These are phyloP conservation scores for Cuniculus paca DNA, from an alignment of 2,797 vertebrate genomes.

Conservation along the genomic window DNA sequence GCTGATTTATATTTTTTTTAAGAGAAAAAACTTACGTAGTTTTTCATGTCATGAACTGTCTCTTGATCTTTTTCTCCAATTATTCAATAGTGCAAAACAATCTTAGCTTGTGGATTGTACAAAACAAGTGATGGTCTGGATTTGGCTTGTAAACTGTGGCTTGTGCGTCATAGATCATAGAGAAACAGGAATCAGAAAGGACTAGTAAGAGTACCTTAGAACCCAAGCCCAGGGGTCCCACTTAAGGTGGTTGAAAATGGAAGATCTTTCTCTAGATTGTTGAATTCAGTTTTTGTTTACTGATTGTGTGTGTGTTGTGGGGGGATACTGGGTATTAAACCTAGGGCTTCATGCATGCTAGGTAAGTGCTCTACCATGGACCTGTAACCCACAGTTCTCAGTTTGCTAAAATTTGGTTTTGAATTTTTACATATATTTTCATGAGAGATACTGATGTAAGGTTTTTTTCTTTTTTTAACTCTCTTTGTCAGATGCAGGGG, in stretches of 20 bases:
- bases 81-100: background rate
- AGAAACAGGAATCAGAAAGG: background rate
- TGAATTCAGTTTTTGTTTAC: background rate
- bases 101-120: background rate
- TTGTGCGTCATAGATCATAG: background rate
- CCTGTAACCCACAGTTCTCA: background rate
- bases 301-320: background rate
- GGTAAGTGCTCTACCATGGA: background rate
- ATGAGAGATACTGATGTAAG: background rate
- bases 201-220: background rate
- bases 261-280: background rate
- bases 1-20: too few relatives aligned
- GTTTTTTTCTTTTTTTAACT: background rate
- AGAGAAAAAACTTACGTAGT: background rate
- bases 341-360: background rate
- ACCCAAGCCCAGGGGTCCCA: background rate
- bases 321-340: background rate
- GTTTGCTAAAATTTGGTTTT: background rate
- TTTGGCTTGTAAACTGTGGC: background rate
- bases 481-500: background rate
- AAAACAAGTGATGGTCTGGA: background rate
- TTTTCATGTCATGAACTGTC: background rate
- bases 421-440: background rate
- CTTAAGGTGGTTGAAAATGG: background rate
- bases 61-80: background rate